Evolutionary conservation across 1,140 invertebrate species (phyloP).

Genomic region (Micrasema minimum): DNA sequence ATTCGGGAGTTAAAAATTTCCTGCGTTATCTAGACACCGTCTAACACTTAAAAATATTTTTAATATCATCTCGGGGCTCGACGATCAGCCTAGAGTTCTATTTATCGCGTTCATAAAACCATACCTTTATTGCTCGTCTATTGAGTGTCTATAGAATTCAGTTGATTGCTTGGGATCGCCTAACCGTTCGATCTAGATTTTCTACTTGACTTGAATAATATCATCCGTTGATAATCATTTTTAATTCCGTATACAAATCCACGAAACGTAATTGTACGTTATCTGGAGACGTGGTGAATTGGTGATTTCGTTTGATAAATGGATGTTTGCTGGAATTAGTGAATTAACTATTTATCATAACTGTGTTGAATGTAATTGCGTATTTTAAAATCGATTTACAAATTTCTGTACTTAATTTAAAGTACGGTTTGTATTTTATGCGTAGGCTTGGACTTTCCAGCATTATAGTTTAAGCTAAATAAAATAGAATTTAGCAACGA

Average conservation of each 20-base stretch:
- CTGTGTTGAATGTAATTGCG: too few species aligned
- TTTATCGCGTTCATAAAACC: neutral
- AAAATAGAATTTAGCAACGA: too few species aligned
- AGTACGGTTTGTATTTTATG: too few species aligned
- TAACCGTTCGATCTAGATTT: constrained; percentile 16
- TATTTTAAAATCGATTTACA: too few species aligned
- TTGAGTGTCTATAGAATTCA: constrained; percentile 5
- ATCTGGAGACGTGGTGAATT: constrained; percentile 23
- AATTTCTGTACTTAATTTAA: too few species aligned
- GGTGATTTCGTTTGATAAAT: constrained; percentile 21
- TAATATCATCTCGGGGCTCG: neutral
- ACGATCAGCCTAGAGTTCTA: neutral
- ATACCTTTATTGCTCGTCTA: constrained; percentile 4
- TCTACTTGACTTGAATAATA: constrained; percentile 1
- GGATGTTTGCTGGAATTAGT: constrained; percentile 4
- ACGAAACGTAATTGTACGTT: constrained; percentile 22
- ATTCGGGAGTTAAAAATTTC: too few species aligned
- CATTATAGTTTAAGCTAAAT: too few species aligned
- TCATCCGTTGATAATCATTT: constrained; percentile 7
- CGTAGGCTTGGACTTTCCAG: too few species aligned
- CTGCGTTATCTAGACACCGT: too few species aligned
- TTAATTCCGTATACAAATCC: constrained; percentile 10
- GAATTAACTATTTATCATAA: neutral
- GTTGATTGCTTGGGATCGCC: neutral
- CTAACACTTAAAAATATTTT: constrained; percentile 17